phyloP scores from a whole-genome alignment of 2,113 vertebrate genomes.

The Himantopus leucocephalus region DNA sequence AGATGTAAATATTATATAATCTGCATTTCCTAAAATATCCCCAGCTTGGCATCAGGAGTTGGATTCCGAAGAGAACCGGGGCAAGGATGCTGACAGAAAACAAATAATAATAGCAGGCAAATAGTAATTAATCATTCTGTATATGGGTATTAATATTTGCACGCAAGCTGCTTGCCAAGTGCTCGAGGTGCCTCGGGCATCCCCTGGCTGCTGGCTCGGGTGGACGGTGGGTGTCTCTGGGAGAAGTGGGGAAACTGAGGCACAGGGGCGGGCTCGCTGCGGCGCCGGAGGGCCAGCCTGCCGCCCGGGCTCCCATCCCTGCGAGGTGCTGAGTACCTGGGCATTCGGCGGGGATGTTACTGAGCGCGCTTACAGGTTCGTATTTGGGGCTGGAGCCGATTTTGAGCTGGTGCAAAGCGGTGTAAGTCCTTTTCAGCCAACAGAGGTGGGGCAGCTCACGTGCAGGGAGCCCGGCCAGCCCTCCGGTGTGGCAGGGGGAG shows the following conservation, averaged over 20 bases:
- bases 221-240: rapidly evolving
- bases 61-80: background rate
- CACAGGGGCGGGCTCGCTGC: background rate
- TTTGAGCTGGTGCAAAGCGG: background rate
- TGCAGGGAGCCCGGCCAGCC: background rate
- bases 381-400: background rate
- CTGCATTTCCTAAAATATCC: conserved; percentile 56
- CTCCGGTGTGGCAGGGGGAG: rapidly evolving
- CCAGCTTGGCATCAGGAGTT: conserved; percentile 7
- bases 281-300: background rate
- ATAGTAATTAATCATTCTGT: conserved; percentile 22
- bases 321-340: background rate
- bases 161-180: background rate
- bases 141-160: background rate
- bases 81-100: conserved; percentile 38
- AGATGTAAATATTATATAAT: conserved; percentile 71
- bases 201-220: rapidly evolving
- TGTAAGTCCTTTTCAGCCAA: background rate
- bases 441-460: background rate
- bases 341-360: rapidly evolving
- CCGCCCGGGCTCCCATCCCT: rapidly evolving
- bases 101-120: conserved; percentile 42
- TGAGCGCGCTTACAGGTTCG: background rate
- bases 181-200: background rate
- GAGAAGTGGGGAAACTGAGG: background rate